These are phyloP conservation scores for Megalopta genalis DNA, from an alignment of 1,140 invertebrate genomes.

Conservation along the genomic window DNA sequence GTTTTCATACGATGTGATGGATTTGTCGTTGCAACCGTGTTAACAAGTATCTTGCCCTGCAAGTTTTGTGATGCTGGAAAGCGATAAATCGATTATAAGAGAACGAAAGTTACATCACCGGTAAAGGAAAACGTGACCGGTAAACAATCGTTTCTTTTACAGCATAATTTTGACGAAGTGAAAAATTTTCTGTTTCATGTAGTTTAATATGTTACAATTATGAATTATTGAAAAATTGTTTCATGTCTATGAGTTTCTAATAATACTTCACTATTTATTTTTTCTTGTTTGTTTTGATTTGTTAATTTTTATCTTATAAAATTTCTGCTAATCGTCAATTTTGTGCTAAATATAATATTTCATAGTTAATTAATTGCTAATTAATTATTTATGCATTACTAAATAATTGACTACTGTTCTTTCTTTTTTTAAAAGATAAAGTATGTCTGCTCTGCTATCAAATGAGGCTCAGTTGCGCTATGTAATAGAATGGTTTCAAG, in stretches of 20 bases:
- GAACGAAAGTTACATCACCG: neutral
- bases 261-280: neutral
- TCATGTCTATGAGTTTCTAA: neutral
- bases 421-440: constrained; percentile 58
- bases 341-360: neutral
- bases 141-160: constrained; percentile 11
- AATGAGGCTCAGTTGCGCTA: constrained; percentile 88
- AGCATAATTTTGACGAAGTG: neutral
- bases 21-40: neutral
- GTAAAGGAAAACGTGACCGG: constrained; percentile 11
- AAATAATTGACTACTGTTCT: neutral
- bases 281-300: neutral
- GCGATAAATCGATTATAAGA: constrained; percentile 4
- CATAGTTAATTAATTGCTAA: neutral
- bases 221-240: neutral
- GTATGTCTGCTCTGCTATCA: constrained; percentile 79
- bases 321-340: neutral
- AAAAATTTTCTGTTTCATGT: neutral
- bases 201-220: neutral
- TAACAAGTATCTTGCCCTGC: neutral
- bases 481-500: constrained; percentile 91
- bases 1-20: neutral
- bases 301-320: neutral
- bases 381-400: no score
- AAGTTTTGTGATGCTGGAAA: constrained; percentile 16